Percentiles rank a stretch among this genome's conserved stretches.
Evolutionary conservation across 2,113 vertebrate genomes (phyloP).

Genomic region (Leuciscus idus): DNA sequence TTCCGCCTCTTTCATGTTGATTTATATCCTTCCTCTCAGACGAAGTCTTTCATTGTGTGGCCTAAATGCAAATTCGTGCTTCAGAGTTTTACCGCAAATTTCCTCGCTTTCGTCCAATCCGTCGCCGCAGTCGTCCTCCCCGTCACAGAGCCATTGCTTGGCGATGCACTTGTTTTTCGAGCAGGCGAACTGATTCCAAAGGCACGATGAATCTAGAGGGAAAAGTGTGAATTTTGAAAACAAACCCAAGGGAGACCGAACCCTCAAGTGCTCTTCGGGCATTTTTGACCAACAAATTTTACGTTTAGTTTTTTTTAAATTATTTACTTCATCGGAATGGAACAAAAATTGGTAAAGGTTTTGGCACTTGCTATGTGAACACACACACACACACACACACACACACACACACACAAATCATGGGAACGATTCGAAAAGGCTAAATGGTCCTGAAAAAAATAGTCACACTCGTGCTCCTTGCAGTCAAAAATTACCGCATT

Average conservation of each 20-base stretch:
- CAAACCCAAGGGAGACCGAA: neutral
- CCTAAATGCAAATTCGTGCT: neutral
- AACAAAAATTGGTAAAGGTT: too few species aligned
- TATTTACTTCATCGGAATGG: too few species aligned
- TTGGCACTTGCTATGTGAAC: too few species aligned
- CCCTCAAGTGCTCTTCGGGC: too few species aligned
- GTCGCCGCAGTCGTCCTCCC: conserved; percentile 84
- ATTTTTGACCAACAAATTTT: too few species aligned
- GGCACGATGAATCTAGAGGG: conserved; percentile 81
- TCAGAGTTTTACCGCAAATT: conserved; percentile 77
- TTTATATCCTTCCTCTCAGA: conserved; percentile 26
- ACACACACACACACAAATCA: too few species aligned
- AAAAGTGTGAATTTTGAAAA: neutral
- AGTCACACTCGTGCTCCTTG: too few species aligned
- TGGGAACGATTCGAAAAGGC: too few species aligned
- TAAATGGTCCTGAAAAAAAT: too few species aligned
- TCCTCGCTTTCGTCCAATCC: conserved; percentile 82
- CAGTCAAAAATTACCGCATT: too few species aligned
- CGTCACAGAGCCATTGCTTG: conserved; percentile 85
- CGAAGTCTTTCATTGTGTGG: neutral
- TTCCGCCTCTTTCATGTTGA: conserved; percentile 20
- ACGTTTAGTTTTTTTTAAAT: too few species aligned
- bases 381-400: too few species aligned
- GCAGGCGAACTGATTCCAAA: conserved; percentile 87
- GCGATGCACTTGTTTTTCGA: conserved; percentile 85